Conservation (phyloP, 2,113 vertebrate genomes). For the Toxotes chatareus region DNA sequence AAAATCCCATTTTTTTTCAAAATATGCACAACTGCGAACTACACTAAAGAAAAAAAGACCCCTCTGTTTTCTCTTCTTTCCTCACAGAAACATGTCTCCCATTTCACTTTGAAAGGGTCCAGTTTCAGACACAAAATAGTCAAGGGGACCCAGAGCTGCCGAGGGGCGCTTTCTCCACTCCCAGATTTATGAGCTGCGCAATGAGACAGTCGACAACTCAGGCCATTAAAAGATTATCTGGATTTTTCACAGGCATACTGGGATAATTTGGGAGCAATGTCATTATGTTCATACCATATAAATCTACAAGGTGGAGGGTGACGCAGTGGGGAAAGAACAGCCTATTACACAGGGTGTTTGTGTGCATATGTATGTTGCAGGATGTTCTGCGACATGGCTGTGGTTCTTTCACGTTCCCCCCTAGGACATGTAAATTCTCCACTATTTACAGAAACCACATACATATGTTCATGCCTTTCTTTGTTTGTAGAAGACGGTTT, state of each 20-base stretch:
- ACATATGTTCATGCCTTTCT: neutral
- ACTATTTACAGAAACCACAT: neutral
- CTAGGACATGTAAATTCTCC: constrained; percentile 18
- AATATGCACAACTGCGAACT: neutral
- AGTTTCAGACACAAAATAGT: constrained; percentile 46
- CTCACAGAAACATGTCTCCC: constrained; percentile 11
- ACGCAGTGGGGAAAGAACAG: constrained; percentile 13
- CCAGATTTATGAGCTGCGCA: constrained; percentile 68
- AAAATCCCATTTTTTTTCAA: neutral
- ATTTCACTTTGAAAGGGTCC: constrained; percentile 44
- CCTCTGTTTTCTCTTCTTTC: neutral
- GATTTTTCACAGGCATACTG: constrained; percentile 61
- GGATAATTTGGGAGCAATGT: constrained; percentile 62
- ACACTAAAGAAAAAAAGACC: no score
- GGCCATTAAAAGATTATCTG: constrained; percentile 75
- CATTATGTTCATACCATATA: constrained; percentile 62
- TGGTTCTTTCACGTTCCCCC: constrained; percentile 7
- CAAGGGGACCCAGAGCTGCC: constrained; percentile 31
- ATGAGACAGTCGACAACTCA: constrained; percentile 61
- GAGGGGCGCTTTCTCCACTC: constrained; percentile 43
- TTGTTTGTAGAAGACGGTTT: neutral
- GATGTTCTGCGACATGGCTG: constrained; percentile 4
- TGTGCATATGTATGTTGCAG: neutral
- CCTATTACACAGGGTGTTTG: constrained; percentile 3
- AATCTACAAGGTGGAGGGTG: constrained; percentile 58